phyloP scores from a whole-genome alignment of 2,113 vertebrate species.

The Lucifuga dentata region DNA sequence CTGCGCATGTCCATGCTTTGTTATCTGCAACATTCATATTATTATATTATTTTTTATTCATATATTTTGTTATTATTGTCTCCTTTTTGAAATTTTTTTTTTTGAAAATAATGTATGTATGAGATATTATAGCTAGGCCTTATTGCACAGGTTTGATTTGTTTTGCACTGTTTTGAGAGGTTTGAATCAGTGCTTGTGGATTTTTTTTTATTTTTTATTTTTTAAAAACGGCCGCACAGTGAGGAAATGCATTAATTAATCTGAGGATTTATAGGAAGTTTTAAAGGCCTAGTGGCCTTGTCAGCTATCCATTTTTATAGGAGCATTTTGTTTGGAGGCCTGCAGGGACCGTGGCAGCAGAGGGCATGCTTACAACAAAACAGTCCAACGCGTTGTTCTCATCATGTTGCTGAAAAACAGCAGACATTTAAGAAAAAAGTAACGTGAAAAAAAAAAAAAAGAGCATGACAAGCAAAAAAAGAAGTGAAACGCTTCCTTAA shows the following conservation, averaged over 20 bases:
- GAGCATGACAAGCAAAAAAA: slow-evolving; percentile 48
- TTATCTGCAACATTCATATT: slow-evolving; percentile 59
- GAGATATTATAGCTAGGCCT: slow-evolving; percentile 72
- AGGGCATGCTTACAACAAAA: slow-evolving; percentile 42
- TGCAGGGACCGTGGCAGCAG: slow-evolving; percentile 26
- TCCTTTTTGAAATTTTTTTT: slow-evolving; percentile 68
- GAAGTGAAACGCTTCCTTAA: slow-evolving; percentile 30
- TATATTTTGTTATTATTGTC: slow-evolving; percentile 54
- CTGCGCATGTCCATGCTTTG: slow-evolving; percentile 61
- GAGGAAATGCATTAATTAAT: too few species aligned
- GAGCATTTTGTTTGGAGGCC: slow-evolving; percentile 37
- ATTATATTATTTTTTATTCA: slow-evolving; percentile 76
- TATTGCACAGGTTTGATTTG: slow-evolving; percentile 80
- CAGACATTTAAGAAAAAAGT: slow-evolving; percentile 34
- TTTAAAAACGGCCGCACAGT: too few species aligned
- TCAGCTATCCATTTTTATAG: slow-evolving; percentile 65
- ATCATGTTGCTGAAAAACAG: slow-evolving; percentile 52
- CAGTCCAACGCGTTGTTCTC: slow-evolving; percentile 35
- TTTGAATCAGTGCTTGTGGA: slow-evolving; percentile 49
- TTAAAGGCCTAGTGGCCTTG: slow-evolving; percentile 78
- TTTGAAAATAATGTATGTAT: slow-evolving; percentile 40
- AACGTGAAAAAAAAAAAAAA: slow-evolving; percentile 22
- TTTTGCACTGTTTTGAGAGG: slow-evolving; percentile 84
- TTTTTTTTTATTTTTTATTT: too few species aligned
- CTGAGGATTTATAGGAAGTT: slow-evolving; percentile 64